A percentile compares a stretch with the other conserved stretches of the same genome.
These are phyloP conservation scores for Liolophura sinensis DNA, from an alignment of 1,140 invertebrate species.

Conservation along the genomic window DNA sequence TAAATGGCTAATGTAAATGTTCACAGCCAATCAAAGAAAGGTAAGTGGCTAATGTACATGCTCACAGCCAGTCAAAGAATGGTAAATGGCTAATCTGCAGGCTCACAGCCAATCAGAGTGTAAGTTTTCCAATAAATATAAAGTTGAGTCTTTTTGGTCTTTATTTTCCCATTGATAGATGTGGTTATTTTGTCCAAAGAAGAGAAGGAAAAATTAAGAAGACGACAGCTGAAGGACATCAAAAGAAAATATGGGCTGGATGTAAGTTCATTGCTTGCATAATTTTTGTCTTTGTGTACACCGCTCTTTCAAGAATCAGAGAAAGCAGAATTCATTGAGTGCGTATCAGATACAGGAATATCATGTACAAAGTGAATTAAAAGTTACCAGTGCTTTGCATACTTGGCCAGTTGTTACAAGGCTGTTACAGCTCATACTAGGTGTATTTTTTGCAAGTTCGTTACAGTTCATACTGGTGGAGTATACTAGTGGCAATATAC, in stretches of 20 bases:
- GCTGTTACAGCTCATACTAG: no score
- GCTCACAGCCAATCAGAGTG: slow-evolving; percentile 13
- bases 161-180: no score
- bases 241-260: slow-evolving; percentile 78
- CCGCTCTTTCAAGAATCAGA: background rate
- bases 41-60: slow-evolving; percentile 29
- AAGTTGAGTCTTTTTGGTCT: background rate
- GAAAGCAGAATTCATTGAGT: no score
- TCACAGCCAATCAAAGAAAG: slow-evolving; percentile 11
- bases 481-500: no score
- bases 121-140: slow-evolving; percentile 8
- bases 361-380: no score
- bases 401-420: no score
- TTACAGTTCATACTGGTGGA: no score
- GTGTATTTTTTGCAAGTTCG: no score
- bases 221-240: slow-evolving; percentile 71
- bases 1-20: slow-evolving; percentile 30
- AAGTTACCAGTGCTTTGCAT: no score
- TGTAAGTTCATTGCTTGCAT: slow-evolving; percentile 28
- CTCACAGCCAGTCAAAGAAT: slow-evolving; percentile 12
- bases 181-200: slow-evolving; percentile 56
- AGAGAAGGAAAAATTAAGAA: slow-evolving; percentile 60
- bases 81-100: slow-evolving; percentile 29
- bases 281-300: slow-evolving; percentile 3
- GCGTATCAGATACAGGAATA: no score